Evolutionary conservation across 35 echinoderm and acorn worm genomes (phyloP).

Genomic region (Ophioderma brevispina): DNA sequence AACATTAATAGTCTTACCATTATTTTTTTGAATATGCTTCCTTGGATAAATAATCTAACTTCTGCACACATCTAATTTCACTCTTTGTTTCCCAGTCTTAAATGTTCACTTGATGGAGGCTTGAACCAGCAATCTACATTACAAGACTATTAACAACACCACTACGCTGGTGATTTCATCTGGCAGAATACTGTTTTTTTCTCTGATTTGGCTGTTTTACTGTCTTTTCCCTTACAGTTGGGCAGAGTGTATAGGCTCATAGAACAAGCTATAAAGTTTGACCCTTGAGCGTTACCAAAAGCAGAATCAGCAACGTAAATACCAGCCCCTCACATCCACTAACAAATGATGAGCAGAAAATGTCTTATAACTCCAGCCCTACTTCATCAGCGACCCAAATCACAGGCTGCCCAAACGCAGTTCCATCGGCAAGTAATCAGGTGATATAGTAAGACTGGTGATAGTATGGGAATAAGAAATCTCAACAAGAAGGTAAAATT

Average conservation of each 20-base stretch:
- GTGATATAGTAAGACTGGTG: background rate
- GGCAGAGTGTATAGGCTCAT: constrained; percentile 63
- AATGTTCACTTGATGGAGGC: too few species aligned
- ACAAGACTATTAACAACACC: too few species aligned
- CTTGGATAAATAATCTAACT: too few species aligned
- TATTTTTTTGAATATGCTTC: too few species aligned
- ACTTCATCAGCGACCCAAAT: background rate
- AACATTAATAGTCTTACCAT: too few species aligned
- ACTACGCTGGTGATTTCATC: too few species aligned
- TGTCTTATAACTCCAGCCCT: background rate
- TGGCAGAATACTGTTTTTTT: too few species aligned
- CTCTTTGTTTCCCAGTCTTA: too few species aligned
- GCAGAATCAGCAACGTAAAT: background rate
- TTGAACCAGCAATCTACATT: too few species aligned
- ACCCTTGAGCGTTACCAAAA: background rate
- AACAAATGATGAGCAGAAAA: background rate
- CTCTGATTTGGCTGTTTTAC: too few species aligned
- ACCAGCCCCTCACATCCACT: background rate
- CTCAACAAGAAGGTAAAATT: background rate
- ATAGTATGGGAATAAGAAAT: background rate
- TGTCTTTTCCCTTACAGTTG: constrained; percentile 55
- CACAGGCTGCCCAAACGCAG: background rate
- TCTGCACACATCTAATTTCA: too few species aligned
- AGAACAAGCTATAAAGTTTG: constrained; percentile 53
- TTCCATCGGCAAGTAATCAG: background rate